Percentiles rank a stretch among this genome's conserved stretches.
Evolutionary conservation across 1,140 invertebrate species (phyloP).

Genomic region (Globodera rostochiensis): DNA sequence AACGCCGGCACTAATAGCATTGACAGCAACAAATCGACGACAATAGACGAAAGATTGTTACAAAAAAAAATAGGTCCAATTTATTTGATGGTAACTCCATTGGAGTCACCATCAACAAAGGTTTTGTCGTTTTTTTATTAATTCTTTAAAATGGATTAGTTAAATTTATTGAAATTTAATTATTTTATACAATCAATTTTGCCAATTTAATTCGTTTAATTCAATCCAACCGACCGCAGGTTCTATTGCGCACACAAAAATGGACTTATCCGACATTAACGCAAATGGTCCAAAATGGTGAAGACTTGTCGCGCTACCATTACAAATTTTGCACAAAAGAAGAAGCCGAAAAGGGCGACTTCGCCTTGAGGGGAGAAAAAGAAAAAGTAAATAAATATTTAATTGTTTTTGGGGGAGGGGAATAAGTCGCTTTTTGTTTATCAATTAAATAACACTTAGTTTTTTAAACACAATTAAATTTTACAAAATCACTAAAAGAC

Average conservation of each 20-base stretch:
- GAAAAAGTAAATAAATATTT: neutral
- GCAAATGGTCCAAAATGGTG: neutral
- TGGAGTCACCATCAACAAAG: neutral
- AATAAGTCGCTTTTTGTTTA: no score
- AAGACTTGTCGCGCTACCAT: neutral
- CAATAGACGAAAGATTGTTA: neutral
- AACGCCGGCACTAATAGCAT: neutral
- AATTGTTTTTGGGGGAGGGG: neutral
- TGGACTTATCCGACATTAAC: neutral
- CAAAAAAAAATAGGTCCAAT: neutral
- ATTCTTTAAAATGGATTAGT: no score
- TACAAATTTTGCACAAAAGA: neutral
- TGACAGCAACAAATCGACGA: neutral
- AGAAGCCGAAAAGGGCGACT: neutral
- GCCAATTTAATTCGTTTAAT: no score
- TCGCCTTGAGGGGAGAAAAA: neutral
- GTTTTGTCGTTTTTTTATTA: neutral
- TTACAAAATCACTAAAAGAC: no score
- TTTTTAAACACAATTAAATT: no score
- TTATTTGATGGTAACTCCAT: neutral
- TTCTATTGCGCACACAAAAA: neutral
- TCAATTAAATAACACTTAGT: no score
- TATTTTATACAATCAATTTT: no score
- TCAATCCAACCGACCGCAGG: no score
- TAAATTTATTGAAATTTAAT: no score